phyloP scores from a whole-genome alignment of 2,113 vertebrate genomes.

The Amblyornis subalaris region DNA sequence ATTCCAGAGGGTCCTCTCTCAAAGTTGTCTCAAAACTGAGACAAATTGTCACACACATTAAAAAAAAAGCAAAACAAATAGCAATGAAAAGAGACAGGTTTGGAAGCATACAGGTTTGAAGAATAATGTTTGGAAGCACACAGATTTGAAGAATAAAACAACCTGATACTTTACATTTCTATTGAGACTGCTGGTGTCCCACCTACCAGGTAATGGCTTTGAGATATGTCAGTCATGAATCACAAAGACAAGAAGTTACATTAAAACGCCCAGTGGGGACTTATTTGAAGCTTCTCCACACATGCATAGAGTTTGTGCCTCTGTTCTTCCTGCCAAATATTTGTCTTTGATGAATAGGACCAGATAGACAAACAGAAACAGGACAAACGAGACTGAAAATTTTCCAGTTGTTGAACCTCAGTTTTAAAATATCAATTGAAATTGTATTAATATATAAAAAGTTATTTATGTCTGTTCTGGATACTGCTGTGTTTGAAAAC shows the following conservation, averaged over 20 bases:
- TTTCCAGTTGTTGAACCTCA: not conserved
- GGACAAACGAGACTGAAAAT: not conserved
- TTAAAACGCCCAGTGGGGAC: not conserved
- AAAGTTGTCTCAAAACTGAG: too few relatives aligned
- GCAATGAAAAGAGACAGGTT: not conserved
- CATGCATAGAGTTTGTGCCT: not conserved
- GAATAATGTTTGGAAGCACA: not conserved
- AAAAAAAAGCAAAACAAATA: not conserved
- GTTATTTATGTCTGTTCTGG: not conserved
- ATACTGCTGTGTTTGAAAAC: not conserved
- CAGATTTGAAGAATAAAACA: not conserved
- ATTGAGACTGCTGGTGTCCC: not conserved
- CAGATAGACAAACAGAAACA: not conserved
- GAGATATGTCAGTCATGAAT: not conserved
- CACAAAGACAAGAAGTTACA: not conserved
- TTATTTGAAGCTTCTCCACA: not conserved
- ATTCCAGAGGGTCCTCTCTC: too few relatives aligned
- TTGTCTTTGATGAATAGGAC: not conserved
- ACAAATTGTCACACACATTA: not conserved
- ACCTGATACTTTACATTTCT: not conserved
- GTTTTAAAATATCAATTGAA: not conserved
- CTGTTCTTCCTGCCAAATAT: not conserved
- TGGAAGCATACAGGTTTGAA: not conserved
- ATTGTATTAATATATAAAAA: not conserved
- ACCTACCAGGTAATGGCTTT: not conserved